phyloP scores from a whole-genome alignment of 1,140 invertebrate species.

The Drosophila sp. region DNA sequence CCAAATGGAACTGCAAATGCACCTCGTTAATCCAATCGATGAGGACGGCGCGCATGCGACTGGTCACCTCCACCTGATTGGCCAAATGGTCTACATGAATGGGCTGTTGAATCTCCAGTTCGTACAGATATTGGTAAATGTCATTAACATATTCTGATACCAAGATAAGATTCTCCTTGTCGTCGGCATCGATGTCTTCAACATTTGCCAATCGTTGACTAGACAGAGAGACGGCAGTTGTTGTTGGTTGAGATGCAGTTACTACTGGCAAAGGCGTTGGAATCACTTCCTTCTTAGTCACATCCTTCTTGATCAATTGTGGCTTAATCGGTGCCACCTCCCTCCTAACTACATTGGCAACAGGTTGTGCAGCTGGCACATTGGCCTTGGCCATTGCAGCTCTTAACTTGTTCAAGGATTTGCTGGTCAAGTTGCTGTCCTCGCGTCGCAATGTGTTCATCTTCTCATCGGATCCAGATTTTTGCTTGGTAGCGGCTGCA shows the following conservation, averaged over 20 bases:
- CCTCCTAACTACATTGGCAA: constrained; percentile 16
- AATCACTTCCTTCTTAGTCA: constrained; percentile 43
- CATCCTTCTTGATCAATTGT: not conserved
- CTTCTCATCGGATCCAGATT: constrained; percentile 51
- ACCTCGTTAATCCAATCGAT: constrained; percentile 98
- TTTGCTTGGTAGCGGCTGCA: constrained; percentile 43
- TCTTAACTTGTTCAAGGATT: constrained; percentile 73
- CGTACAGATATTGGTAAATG: constrained; percentile 91
- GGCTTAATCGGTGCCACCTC: constrained; percentile 11
- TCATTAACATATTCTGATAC: constrained; percentile 93
- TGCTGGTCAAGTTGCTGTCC: constrained; percentile 78
- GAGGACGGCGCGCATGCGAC: constrained; percentile 94
- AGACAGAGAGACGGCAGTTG: constrained; percentile 40
- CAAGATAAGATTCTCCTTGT: constrained; percentile 90
- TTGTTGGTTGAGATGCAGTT: not conserved
- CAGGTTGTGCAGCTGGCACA: constrained; percentile 19
- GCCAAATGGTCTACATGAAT: constrained; percentile 87
- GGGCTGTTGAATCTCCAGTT: constrained; percentile 87
- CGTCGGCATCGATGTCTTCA: constrained; percentile 90
- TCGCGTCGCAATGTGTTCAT: constrained; percentile 64
- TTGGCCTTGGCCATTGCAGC: constrained; percentile 69
- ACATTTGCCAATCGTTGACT: constrained; percentile 61
- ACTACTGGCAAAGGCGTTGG: not conserved
- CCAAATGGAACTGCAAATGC: constrained; percentile 93
- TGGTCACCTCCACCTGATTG: constrained; percentile 86